These are phyloP conservation scores for Aphrophora alni DNA, from an alignment of 2,888 invertebrate species.

Conservation along the genomic window DNA sequence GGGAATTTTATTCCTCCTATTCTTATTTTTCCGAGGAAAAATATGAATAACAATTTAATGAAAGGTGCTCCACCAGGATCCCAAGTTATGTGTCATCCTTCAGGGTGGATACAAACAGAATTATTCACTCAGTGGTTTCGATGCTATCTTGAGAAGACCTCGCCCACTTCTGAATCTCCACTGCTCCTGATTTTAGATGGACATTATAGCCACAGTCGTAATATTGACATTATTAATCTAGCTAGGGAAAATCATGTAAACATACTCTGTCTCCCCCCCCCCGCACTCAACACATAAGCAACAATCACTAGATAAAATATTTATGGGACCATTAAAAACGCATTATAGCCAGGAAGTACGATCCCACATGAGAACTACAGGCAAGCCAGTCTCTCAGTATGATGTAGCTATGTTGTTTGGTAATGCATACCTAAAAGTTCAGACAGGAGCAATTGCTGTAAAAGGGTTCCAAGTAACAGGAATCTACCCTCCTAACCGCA, in stretches of 20 bases:
- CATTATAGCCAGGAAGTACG: slow-evolving; percentile 49
- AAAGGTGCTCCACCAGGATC: not conserved
- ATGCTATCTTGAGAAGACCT: not conserved
- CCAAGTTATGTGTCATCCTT: not conserved
- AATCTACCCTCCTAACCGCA: slow-evolving; percentile 49
- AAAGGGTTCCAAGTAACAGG: slow-evolving; percentile 50
- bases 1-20: not conserved
- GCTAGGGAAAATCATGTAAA: slow-evolving; percentile 34
- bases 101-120: not conserved
- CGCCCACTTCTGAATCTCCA: not conserved
- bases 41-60: not conserved
- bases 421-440: slow-evolving; percentile 50
- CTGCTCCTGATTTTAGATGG: not conserved
- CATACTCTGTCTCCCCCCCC: slow-evolving; percentile 38
- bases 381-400: slow-evolving; percentile 44
- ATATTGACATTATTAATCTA: slow-evolving; percentile 35
- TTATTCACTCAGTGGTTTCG: not conserved
- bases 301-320: slow-evolving; percentile 36
- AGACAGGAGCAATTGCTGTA: slow-evolving; percentile 45
- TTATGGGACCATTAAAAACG: slow-evolving; percentile 38
- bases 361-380: slow-evolving; percentile 50
- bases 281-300: slow-evolving; percentile 36
- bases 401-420: slow-evolving; percentile 49
- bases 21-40: not conserved
- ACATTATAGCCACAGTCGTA: slow-evolving; percentile 39